Evolutionary conservation across 2,113 vertebrate species (phyloP).

Genomic region (Pogonocichla stellata): DNA sequence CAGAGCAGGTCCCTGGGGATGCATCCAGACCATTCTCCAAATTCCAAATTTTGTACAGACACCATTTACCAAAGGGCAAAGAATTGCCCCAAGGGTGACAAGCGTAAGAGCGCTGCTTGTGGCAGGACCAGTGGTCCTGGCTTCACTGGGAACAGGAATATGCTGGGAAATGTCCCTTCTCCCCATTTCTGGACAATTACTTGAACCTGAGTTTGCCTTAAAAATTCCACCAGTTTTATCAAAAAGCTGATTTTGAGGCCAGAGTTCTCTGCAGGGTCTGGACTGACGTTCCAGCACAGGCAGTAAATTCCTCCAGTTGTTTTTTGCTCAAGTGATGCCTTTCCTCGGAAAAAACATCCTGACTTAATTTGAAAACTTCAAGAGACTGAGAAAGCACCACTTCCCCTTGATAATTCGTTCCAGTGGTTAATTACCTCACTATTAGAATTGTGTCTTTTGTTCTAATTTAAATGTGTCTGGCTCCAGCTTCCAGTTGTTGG

Average conservation of each 20-base stretch:
- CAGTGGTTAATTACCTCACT: slow-evolving; percentile 41
- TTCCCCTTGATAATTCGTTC: slow-evolving; percentile 30
- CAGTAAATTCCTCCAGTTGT: not conserved
- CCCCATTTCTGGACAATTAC: fast-evolving
- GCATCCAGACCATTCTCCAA: not conserved
- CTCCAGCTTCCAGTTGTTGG: not conserved
- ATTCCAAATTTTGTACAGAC: not conserved
- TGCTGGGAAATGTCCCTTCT: not conserved
- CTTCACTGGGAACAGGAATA: not conserved
- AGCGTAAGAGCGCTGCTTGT: not conserved
- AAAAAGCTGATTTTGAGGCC: not conserved
- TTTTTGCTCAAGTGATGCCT: not conserved
- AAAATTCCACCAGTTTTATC: not conserved
- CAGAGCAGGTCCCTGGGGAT: no score
- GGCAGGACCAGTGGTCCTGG: not conserved
- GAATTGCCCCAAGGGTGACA: fast-evolving
- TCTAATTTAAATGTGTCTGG: slow-evolving; percentile 26
- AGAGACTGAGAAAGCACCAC: not conserved
- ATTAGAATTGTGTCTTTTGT: slow-evolving; percentile 37
- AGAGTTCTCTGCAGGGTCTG: not conserved
- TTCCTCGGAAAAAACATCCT: not conserved
- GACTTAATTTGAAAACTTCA: not conserved
- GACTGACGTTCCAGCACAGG: fast-evolving
- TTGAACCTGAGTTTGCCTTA: not conserved
- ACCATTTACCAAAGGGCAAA: not conserved